Evolutionary conservation across 2,113 vertebrate species (phyloP).

Genomic region (Megaleporinus macrocephalus): DNA sequence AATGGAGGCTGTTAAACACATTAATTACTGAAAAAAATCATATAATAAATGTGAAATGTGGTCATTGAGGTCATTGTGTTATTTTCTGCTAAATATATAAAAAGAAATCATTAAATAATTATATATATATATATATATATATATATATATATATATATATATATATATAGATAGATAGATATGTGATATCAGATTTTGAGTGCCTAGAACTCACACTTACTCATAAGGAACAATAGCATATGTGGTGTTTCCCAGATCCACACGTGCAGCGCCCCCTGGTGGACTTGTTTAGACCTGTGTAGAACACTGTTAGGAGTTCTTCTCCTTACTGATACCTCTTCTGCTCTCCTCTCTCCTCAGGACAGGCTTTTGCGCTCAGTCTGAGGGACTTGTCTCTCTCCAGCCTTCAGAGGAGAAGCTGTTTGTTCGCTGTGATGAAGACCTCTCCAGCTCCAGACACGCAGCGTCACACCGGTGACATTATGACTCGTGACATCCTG

Average conservation of each 20-base stretch:
- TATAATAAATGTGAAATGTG: no score
- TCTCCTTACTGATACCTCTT: not conserved
- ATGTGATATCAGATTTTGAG: no score
- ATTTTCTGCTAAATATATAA: no score
- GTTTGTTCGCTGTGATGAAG: conserved; percentile 84
- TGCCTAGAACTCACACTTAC: no score
- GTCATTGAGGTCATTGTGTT: no score
- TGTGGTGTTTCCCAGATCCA: not conserved
- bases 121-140: no score
- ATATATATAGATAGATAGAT: no score
- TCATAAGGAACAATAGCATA: not conserved
- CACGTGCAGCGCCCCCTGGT: conserved; percentile 64
- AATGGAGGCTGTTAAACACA: no score
- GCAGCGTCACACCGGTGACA: not conserved
- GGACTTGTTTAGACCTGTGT: conserved; percentile 30
- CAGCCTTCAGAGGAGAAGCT: conserved; percentile 81
- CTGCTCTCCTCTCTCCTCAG: conserved; percentile 67
- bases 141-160: no score
- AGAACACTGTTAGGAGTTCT: not conserved
- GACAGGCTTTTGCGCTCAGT: conserved; percentile 84
- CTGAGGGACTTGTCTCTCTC: conserved; percentile 72
- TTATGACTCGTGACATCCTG: not conserved
- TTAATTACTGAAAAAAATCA: no score
- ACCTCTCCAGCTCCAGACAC: conserved; percentile 18
- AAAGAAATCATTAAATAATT: no score